Evolutionary conservation across 2,888 invertebrate species (phyloP), one percentile per base, ranked within the genome.

Genomic region (Leptinotarsa rubiginosa): DNA sequence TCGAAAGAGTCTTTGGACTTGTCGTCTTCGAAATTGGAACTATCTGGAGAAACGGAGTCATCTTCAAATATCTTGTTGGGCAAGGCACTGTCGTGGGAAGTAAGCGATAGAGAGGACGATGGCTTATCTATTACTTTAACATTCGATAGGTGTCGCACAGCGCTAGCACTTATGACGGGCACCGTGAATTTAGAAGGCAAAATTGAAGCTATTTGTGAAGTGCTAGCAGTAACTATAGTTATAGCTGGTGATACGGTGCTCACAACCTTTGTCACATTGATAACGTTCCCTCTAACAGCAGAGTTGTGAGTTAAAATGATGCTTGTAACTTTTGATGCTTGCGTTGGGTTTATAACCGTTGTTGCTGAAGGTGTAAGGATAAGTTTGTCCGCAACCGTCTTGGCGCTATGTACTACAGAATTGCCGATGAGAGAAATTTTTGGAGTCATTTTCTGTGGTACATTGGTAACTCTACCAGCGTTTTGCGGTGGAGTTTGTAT

Each of bases 61-160:
- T 92, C 92, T 85, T 92, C 92, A 83, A 92, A 92, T 82, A 92
- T 92, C 84, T 92, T 92, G 10, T 91, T 92, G 0, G 92, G 92
- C 67, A 92, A 86, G 12, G 90, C 90, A 75, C 88, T 91, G 82
- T 91, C 92, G 81, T 91, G 90, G 0, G 91, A 89, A 64, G 91
- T 87, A 78, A 91, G 89, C 0, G 92, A 92, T 72, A 88, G 77
- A 3, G 85, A 85, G 4, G 87, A 85, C 12, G 87, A 85, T 4
- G 87, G 87, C 80, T 88, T 81, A 89, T 91, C 80, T 88, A 88
- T 80, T 86, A 90, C 87, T 81, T 87, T 87, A 4, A 88, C 87
- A 72, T 88, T 88, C 0, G 87, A 84, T 65, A 88, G 79, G 75
- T 88, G 87, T 65, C 87, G 83, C 13, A 88, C 85, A n/a, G 87